Evolutionary conservation across 2,113 vertebrate genomes (phyloP), one percentile per base, ranked within the genome.

Genomic region (Gallinago jamesoni): DNA sequence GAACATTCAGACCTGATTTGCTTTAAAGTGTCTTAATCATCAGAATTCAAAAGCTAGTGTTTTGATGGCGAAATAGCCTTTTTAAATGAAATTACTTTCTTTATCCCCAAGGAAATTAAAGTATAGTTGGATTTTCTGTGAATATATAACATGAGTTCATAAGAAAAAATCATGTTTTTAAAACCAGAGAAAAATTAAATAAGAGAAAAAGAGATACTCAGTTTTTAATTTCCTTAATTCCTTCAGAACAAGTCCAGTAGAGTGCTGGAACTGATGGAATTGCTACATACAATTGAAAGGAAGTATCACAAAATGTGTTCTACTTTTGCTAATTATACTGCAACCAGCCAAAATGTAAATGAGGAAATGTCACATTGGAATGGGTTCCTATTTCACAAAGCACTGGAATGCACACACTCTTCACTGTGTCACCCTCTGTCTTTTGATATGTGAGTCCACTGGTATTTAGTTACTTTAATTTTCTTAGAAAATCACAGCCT

Each of bases 21-120:
- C 79, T 96, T 89, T 91, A 8, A 89, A 82, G 63, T 66, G 41
- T 83, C 50, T 90, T 90, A 90, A 59, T 83, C 4, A 45, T 41
- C 41, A 74, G 50, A 80, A 91, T 83, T 91, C 84, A 93, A 94
- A 85, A 77, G 28, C 41, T 64, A n/a, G 12, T 59, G 11, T 74
- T 96, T 89, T 80, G 50, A 80, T 69, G 41, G 28, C 9, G 83
- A 91, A 76, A 56, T 48, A 91, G 14, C 21, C 23, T 75, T 87
- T 90, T 68, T 9, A 8, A 68, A 47, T 37, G 13, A 64, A 76
- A 66, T 80, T 17, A 21, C 5, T 87, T 84, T 30, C 22, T 74
- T 82, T 76, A 72, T 93, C 45, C 12, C 13, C 20, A 63, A 64
- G 17, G 37, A 76, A 67, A 70, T 89, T 30, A 30, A 88, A 74